Percentiles rank a stretch among this genome's conserved stretches.
phyloP scores from a whole-genome alignment of 2,888 invertebrate species.

The Euspilapteryx auroguttella region DNA sequence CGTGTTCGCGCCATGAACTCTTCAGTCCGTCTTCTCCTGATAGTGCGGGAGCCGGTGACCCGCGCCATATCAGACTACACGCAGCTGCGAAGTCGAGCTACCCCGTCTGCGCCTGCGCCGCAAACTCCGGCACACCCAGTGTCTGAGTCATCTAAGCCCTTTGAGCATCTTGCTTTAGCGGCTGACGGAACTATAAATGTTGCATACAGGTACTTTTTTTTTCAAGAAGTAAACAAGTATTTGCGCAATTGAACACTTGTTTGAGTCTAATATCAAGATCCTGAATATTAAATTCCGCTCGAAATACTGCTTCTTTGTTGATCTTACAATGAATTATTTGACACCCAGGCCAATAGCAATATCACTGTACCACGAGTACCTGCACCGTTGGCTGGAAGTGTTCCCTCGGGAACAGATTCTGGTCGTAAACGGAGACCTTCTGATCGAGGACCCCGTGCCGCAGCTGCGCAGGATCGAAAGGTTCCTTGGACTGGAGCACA shows the following conservation, averaged over 20 bases:
- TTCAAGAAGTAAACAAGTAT: not conserved
- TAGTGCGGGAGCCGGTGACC: conserved; percentile 94
- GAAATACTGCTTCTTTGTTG: too few relatives aligned
- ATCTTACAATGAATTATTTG: too few relatives aligned
- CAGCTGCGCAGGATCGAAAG: conserved; percentile 85
- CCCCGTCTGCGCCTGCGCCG: conserved; percentile 68
- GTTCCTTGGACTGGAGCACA: conserved; percentile 75
- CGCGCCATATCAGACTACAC: conserved; percentile 97
- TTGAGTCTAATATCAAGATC: too few relatives aligned
- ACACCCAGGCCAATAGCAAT: conserved; percentile 79
- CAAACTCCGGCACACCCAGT: conserved; percentile 28
- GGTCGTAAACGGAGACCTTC: conserved; percentile 91
- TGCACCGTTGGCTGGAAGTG: conserved; percentile 89
- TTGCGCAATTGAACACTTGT: not conserved
- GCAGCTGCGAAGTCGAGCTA: conserved; percentile 83
- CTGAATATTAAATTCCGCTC: too few relatives aligned
- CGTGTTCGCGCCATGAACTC: conserved; percentile 93
- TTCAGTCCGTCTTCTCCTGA: conserved; percentile 86
- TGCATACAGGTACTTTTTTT: conserved; percentile 61
- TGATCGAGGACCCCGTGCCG: conserved; percentile 87
- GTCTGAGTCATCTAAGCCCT: conserved; percentile 60
- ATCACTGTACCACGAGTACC: conserved; percentile 88
- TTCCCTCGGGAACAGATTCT: conserved; percentile 91
- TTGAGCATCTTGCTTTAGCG: conserved; percentile 80
- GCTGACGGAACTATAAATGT: conserved; percentile 83